A percentile compares a stretch with the other conserved stretches of the same genome.
These are phyloP conservation scores for Trematomus loennbergii DNA, from an alignment of 2,113 vertebrate species.

Conservation along the genomic window DNA sequence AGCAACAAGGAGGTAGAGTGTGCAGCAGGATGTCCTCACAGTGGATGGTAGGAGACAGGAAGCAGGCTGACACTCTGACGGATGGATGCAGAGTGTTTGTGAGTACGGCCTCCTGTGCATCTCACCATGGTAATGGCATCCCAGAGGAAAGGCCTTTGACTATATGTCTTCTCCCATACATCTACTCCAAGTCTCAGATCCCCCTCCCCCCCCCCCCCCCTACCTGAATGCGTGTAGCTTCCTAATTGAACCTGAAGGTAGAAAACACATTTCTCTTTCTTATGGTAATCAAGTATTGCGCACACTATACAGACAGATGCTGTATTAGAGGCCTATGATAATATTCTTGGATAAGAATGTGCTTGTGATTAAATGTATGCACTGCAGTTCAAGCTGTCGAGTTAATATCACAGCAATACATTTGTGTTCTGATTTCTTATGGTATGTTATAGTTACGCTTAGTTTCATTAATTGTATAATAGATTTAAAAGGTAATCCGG, in stretches of 20 bases:
- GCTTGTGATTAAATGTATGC: neutral
- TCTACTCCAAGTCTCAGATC: slow-evolving; percentile 39
- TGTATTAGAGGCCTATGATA: slow-evolving; percentile 36
- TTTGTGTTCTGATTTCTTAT: neutral
- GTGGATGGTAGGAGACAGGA: slow-evolving; percentile 37
- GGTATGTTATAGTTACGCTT: neutral
- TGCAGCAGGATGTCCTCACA: slow-evolving; percentile 7
- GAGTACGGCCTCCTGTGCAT: slow-evolving; percentile 53
- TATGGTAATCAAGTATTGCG: slow-evolving; percentile 45
- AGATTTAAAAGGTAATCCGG: too few relatives aligned
- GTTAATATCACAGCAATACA: neutral
- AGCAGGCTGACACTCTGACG: slow-evolving; percentile 63
- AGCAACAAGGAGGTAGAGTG: neutral
- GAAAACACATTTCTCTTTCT: slow-evolving; percentile 61
- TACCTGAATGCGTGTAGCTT: slow-evolving; percentile 34
- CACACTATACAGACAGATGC: slow-evolving; percentile 29
- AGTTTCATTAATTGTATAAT: neutral
- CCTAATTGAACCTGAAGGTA: slow-evolving; percentile 60
- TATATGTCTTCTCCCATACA: slow-evolving; percentile 59
- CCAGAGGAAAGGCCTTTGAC: slow-evolving; percentile 61
- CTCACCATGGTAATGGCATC: slow-evolving; percentile 59
- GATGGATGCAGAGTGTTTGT: slow-evolving; percentile 48
- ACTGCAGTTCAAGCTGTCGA: neutral
- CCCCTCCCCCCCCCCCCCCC: neutral
- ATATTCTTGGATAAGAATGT: slow-evolving; percentile 9